Percentiles rank a stretch among this genome's conserved stretches.
These are phyloP conservation scores for Thereva nobilitata DNA, from an alignment of 2,888 invertebrate genomes.

Conservation along the genomic window DNA sequence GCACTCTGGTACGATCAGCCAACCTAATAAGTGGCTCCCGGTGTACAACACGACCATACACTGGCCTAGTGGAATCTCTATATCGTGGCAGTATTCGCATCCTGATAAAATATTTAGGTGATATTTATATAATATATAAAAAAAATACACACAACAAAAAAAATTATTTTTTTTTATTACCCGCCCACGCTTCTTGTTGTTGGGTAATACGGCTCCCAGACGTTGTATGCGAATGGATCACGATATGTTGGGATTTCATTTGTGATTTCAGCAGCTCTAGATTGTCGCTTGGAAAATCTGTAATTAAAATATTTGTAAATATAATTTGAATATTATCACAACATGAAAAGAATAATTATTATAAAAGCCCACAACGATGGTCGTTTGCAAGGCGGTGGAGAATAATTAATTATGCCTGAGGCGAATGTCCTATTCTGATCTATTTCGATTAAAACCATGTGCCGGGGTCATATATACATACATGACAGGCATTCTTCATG, in stretches of 20 bases:
- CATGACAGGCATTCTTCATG: too few species aligned
- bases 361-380: neutral
- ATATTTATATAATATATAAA: neutral
- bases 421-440: neutral
- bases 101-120: constrained; percentile 46
- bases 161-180: constrained; percentile 58
- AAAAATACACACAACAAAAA: constrained; percentile 22
- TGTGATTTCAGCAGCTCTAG: constrained; percentile 82
- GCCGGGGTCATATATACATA: too few species aligned
- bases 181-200: constrained; percentile 61
- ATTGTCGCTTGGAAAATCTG: constrained; percentile 81
- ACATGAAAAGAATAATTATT: neutral
- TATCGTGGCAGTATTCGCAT: constrained; percentile 55
- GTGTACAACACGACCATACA: constrained; percentile 74
- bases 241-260: constrained; percentile 84
- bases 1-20: constrained; percentile 58
- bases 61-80: constrained; percentile 60
- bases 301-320: constrained; percentile 11
- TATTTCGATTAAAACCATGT: too few species aligned
- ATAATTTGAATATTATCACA: neutral
- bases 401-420: neutral
- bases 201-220: constrained; percentile 73
- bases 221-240: constrained; percentile 79
- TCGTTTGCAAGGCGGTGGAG: neutral
- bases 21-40: constrained; percentile 67